Percentiles rank a stretch among this genome's conserved stretches.
Conservation (phyloP, 1,140 invertebrate species). For the Dryas iulia region DNA sequence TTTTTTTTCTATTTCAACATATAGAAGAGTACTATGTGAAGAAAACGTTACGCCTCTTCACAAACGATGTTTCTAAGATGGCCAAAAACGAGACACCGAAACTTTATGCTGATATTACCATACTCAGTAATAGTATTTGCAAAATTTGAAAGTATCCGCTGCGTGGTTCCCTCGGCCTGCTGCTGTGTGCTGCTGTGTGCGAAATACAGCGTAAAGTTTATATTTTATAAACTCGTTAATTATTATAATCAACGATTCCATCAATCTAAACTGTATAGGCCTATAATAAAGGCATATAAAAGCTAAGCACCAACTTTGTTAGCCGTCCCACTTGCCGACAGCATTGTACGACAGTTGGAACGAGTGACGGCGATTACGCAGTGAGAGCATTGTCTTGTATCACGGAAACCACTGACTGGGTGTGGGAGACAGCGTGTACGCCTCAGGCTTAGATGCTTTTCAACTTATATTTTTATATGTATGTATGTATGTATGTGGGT, state of each 20-base stretch:
- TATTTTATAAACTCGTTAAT: not conserved
- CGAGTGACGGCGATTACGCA: constrained; percentile 30
- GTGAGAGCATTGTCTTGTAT: constrained; percentile 35
- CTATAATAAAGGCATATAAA: not conserved
- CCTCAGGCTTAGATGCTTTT: not conserved
- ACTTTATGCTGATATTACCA: no score
- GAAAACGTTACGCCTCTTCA: no score
- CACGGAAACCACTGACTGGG: constrained; percentile 14
- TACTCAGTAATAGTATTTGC: no score
- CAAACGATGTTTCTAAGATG: no score
- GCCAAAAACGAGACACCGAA: no score
- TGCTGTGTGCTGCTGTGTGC: no score
- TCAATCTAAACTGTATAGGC: not conserved
- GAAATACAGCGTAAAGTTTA: not conserved
- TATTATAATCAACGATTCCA: not conserved
- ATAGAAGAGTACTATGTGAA: no score
- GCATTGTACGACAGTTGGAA: constrained; percentile 21
- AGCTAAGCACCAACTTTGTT: not conserved
- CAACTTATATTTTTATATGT: not conserved
- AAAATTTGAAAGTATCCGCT: no score
- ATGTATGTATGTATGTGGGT: not conserved
- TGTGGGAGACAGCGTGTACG: not conserved
- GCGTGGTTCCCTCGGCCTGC: not conserved
- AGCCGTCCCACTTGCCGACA: constrained; percentile 31
- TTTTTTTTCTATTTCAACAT: no score